Conservation (phyloP, 2,888 invertebrate genomes). For the Aleiodes testaceus region DNA sequence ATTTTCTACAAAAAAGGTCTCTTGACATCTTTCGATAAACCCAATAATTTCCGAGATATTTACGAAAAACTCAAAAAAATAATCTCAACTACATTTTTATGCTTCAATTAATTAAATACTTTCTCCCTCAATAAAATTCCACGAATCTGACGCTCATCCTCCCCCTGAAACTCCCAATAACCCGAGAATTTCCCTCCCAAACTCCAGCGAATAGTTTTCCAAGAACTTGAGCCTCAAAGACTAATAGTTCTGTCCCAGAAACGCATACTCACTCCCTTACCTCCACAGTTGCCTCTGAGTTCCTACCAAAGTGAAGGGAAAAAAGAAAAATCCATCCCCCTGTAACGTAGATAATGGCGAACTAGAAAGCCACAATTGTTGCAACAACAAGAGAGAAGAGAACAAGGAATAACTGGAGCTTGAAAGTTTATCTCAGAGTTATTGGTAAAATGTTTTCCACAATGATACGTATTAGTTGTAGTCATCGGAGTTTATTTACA, state of each 20-base stretch:
- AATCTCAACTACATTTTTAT: too few species aligned
- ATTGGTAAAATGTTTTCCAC: conserved; percentile 7
- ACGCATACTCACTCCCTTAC: conserved; percentile 11
- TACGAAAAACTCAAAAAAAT: too few species aligned
- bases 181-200: conserved; percentile 3
- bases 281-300: not conserved
- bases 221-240: conserved; percentile 28
- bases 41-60: too few species aligned
- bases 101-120: not conserved
- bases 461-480: conserved; percentile 21
- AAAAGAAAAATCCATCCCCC: conserved; percentile 2
- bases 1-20: too few species aligned
- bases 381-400: not conserved
- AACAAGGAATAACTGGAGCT: not conserved
- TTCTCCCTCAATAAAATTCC: not conserved
- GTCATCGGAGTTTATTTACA: conserved; percentile 13
- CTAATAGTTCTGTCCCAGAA: conserved; percentile 24
- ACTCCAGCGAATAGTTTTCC: conserved; percentile 18
- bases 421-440: conserved; percentile 8
- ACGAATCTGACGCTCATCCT: not conserved
- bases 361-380: conserved; percentile 8
- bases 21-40: too few species aligned
- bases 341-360: not conserved
- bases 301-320: not conserved
- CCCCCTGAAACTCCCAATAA: not conserved